Conservation (phyloP, 2,797 vertebrate genomes). For the Alcedo atthis region DNA sequence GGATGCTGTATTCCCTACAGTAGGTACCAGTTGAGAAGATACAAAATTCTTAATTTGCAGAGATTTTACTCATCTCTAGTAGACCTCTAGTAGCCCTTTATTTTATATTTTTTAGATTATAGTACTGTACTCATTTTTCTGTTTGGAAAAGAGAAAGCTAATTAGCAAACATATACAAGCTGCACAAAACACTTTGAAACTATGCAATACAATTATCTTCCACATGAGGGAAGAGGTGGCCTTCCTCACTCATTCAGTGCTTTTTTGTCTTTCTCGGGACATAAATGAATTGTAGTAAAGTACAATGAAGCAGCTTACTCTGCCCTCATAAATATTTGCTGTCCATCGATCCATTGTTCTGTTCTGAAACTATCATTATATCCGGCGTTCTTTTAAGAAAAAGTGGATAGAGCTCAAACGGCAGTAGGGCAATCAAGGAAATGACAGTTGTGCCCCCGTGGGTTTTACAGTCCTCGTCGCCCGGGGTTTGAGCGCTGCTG, state of each 20-base stretch:
- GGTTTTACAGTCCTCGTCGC: neutral
- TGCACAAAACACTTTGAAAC: neutral
- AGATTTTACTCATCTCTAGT: neutral
- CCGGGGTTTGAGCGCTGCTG: neutral
- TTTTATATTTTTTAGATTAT: neutral
- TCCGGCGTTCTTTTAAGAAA: slow-evolving; percentile 32
- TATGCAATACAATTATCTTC: slow-evolving; percentile 61
- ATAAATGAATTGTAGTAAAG: neutral
- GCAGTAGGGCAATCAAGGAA: neutral
- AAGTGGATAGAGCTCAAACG: neutral
- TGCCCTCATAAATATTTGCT: slow-evolving; percentile 25
- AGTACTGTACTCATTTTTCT: neutral
- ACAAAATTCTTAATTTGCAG: neutral
- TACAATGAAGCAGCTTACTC: neutral
- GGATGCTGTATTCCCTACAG: neutral
- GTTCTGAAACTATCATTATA: neutral
- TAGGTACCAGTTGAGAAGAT: neutral
- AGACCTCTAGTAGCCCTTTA: neutral
- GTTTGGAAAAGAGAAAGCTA: neutral
- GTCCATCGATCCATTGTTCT: slow-evolving; percentile 10
- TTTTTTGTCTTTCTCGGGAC: neutral
- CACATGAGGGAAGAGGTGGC: slow-evolving; percentile 63
- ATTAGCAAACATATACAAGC: neutral
- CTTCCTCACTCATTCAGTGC: neutral
- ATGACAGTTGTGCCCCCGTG: neutral